Evolutionary conservation across 2,888 invertebrate species (phyloP), one percentile per base, ranked within the genome.

Genomic region (Mimumesa dahlbomi): DNA sequence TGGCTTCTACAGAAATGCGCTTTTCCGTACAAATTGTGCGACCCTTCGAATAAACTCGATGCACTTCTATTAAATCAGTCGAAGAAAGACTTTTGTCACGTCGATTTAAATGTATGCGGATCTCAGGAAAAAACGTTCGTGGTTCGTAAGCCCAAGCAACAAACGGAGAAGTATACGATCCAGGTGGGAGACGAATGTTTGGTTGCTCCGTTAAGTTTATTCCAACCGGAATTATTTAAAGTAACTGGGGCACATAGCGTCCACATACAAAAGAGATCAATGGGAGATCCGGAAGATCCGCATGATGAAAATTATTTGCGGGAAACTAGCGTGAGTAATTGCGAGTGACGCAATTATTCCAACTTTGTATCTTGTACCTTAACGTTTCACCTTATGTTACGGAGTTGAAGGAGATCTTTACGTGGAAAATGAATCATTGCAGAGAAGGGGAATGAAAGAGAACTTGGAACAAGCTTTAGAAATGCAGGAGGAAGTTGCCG

Each of bases 141-240:
- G 13, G 93, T 96, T 11, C 93, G 94, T 76, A 94, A 94, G 81
- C 94, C 94, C 0, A 93, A 93, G 5, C 92, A 93, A 81, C 91
- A 93, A 1, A 90, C 93, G 0, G 92, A 93, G 79, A 93, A 94
- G 81, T 96, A 94, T 83, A 96, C 95, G 0, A 90, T 96, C 31
- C 91, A 94, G 91, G 94, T 96, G 3, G 98, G 97, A 0, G 98
- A 98, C 89, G 98, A 98, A 89, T 95, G 96, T 82, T 94, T 98
- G 22, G 94, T 98, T 71, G 97, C 98, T 2, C 97, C 98, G 0
- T 89, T 98, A 21, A 94, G 96, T 74, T 90, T 97, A 66, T 97
- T 98, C 87, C 94, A 95, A 87, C 96, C 96, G 0, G 97, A 97
- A 88, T 90, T 98, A 61, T 92, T 98, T 18, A 95, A 95, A 83